These are phyloP conservation scores for Ceuthmochares aereus DNA, from an alignment of 2,113 vertebrate species.

Conservation along the genomic window DNA sequence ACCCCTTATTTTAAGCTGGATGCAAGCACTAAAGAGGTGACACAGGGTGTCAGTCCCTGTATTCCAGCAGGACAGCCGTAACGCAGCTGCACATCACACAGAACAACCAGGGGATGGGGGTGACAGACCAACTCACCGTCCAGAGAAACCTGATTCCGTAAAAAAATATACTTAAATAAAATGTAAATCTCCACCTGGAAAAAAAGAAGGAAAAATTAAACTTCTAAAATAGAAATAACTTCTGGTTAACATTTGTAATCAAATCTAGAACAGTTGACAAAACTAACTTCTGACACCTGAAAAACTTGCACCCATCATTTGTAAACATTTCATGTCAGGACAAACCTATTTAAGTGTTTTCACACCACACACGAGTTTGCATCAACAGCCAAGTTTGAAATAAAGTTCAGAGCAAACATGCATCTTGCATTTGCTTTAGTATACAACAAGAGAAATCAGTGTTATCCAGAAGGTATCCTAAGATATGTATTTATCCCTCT, in stretches of 20 bases:
- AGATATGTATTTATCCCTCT: background rate
- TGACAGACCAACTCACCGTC: slow-evolving; percentile 85
- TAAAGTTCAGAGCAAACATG: background rate
- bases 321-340: background rate
- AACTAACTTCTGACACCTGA: background rate
- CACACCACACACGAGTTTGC: background rate
- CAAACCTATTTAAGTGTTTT: background rate
- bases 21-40: background rate
- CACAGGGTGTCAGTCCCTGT: background rate
- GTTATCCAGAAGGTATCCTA: slow-evolving; percentile 25
- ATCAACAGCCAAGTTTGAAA: background rate
- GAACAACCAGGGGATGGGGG: fast-evolving
- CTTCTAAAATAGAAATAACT: background rate
- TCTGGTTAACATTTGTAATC: background rate
- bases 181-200: slow-evolving; percentile 95
- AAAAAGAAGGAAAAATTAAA: slow-evolving; percentile 35
- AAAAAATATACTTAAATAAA: slow-evolving; percentile 93
- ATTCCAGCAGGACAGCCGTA: background rate
- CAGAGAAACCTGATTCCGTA: slow-evolving; percentile 93
- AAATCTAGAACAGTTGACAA: background rate
- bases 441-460: background rate
- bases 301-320: background rate
- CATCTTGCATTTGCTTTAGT: background rate
- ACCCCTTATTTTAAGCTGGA: background rate
- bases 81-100: background rate